Evolutionary conservation across 2,113 vertebrate species (phyloP), one percentile per base, ranked within the genome.

Genomic region (Lampris megalopsis): DNA sequence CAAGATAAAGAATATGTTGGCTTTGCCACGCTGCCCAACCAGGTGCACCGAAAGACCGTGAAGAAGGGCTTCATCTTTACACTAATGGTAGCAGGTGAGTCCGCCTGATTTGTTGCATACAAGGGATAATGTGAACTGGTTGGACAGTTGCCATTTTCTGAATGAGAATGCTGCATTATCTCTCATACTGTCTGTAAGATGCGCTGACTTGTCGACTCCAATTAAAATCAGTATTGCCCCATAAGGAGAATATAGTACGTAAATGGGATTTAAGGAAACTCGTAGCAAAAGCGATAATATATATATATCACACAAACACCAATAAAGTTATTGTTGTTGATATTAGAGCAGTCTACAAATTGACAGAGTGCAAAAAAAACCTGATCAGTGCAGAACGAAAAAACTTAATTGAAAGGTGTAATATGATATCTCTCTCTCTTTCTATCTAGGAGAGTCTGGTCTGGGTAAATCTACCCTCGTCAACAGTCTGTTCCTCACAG

Each of bases 1-100:
- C 93, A 87, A 57, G 95, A 95, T 59, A 96, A 94, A 78, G 95
- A 96, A 52, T 96, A 96, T 0, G 95, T 97, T 41, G 96, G 96
- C 13, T 96, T 96, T 5, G 95, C 96, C 47, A 96, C 94, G 0
- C 92, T 98, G 59, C 97, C 98, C 74, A 98, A 95, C 86, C 98
- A 99, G 90, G 96, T 99, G 68, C 97, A 98, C 59, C 94, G 97
- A 49, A 99, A 98, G 83, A 97, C 96, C 0, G 96, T 98, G 92
- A 99, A 98, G 92, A 99, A 97, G 85, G 97, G 97, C 56, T 99
- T 99, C 1, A 96, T 97, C 50, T 99, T 99, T 73, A 98, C 98
- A 0, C 94, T 99, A n/a, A 96, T 99, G 96, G 98, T 99, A 67
- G 96, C 96, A 94, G 98, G 98, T 98, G 92, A 88, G 86, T 79